phyloP scores from a whole-genome alignment of 2,888 invertebrate species.

The Diarsia brunnea region DNA sequence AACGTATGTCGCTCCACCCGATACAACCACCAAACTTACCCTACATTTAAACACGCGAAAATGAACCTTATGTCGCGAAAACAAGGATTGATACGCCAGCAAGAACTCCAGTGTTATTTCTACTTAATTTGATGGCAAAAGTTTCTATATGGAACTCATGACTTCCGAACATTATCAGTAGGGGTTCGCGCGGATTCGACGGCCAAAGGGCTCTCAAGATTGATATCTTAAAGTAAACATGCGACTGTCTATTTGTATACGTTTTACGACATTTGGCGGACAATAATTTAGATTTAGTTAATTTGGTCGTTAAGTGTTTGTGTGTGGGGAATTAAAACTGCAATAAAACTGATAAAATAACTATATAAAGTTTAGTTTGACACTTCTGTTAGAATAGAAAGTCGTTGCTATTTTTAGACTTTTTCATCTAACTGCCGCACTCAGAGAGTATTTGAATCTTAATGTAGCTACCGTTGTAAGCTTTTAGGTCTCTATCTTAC shows the following conservation, averaged over 20 bases:
- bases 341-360: constrained; percentile 63
- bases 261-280: constrained; percentile 71
- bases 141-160: constrained; percentile 86
- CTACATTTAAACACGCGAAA: constrained; percentile 43
- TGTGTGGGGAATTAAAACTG: constrained; percentile 54
- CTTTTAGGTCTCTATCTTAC: no score
- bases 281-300: constrained; percentile 67
- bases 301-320: constrained; percentile 69
- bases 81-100: constrained; percentile 40
- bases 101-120: constrained; percentile 71
- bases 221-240: constrained; percentile 74
- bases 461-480: no score
- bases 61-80: constrained; percentile 63
- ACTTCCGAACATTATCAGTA: constrained; percentile 78
- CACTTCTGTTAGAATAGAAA: constrained; percentile 46
- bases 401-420: constrained; percentile 6
- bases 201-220: constrained; percentile 76
- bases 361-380: constrained; percentile 55
- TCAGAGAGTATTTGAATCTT: no score
- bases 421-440: no score
- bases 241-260: constrained; percentile 62
- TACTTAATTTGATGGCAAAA: constrained; percentile 89
- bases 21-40: constrained; percentile 59
- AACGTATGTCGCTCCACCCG: constrained; percentile 81
- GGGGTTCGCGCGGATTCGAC: constrained; percentile 78